Conservation (phyloP, 92 coral and sea anemone genomes). For the Phenganax marumi region DNA sequence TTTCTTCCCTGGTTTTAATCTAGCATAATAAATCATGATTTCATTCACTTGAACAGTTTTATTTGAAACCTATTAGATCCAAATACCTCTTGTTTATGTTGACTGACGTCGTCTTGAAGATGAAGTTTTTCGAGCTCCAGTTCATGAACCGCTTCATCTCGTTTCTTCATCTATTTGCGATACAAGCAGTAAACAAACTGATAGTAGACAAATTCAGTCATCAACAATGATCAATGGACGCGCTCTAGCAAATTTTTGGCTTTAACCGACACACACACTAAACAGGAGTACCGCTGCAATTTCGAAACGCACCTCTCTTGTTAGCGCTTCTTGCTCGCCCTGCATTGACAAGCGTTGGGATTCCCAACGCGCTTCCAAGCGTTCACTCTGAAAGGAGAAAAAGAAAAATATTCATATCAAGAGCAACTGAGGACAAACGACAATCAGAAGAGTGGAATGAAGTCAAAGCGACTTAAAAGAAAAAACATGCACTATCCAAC, state of each 20-base stretch:
- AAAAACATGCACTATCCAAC: too few species aligned
- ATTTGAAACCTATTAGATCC: not conserved
- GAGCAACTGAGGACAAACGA: not conserved
- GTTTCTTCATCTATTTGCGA: conserved; percentile 65
- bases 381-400: conserved; percentile 70
- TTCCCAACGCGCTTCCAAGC: conserved; percentile 89
- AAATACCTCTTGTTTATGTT: conserved; percentile 78
- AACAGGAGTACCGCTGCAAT: too few species aligned
- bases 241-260: too few species aligned
- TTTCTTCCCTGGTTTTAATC: conserved; percentile 92
- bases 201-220: conserved; percentile 7
- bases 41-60: too few species aligned
- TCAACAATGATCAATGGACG: too few species aligned
- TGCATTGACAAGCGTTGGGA: conserved; percentile 93
- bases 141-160: conserved; percentile 92
- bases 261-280: too few species aligned
- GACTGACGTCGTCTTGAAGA: conserved; percentile 85
- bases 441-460: not conserved
- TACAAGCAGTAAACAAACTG: not conserved
- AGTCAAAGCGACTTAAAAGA: too few species aligned
- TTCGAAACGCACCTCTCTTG: conserved; percentile 71
- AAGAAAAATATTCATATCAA: not conserved
- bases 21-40: conserved; percentile 14
- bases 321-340: conserved; percentile 89
- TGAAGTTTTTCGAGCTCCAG: conserved; percentile 86